Evolutionary conservation across 2,888 invertebrate species (phyloP), one percentile per base, ranked within the genome.

Genomic region (Orthosia gracilis): DNA sequence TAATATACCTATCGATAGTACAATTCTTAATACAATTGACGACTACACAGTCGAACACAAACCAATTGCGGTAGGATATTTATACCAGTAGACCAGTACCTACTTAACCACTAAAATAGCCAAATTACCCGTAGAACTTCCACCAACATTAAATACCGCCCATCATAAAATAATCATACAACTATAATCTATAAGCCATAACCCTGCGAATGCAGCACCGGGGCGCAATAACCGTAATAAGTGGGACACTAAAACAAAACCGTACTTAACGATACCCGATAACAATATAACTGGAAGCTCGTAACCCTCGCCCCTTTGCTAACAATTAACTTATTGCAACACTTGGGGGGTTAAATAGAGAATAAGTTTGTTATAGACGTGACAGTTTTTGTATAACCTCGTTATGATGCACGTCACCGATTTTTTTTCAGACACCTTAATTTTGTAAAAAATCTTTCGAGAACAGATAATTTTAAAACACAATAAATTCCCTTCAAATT

Each of bases 271-370:
- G 91, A 91, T 90, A 88, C 89, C 82, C 90, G 90, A 90, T 92
- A 92, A 92, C 89, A 89, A 87, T 85, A 87, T 80, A 87, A 87
- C 85, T 83, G 87, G 87, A 88, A 77, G 80, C 69, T 73, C 85
- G 87, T 88, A 89, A 88, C 91, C 90, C 92, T 88, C 89, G 87
- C 90, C 91, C 90, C 88, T 79, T 80, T 71, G 89, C 87, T 78
- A 92, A 94, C 95, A 94, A 95, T 95, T 95, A 95, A 94, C 94
- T 95, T 95, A 95, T 95, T 94, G 94, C 92, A 90, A 90, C 90
- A 87, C 91, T 91, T 90, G 89, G 89, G 92, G 91, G 92, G 90
- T 89, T 90, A 85, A 83, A 26, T 90, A 87, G 72, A 93, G 94
- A 93, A 7, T 87, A 88, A 50, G 66, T 62, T 72, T 4, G 54